Conservation (phyloP, 1,140 invertebrate species). For the Aphelenchoides avenae region DNA sequence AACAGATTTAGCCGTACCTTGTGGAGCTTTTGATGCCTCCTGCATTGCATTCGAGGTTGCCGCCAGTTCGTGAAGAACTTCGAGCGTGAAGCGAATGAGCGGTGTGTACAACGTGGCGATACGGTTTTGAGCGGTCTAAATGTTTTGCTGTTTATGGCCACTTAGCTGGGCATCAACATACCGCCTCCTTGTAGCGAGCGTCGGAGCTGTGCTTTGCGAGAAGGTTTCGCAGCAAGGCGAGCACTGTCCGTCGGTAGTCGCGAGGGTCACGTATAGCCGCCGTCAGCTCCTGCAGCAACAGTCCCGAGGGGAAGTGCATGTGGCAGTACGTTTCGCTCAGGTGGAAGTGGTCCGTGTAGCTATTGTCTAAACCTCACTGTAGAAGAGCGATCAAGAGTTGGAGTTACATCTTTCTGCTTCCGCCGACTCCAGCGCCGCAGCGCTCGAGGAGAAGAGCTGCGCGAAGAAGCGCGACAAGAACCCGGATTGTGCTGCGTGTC, state of each 20-base stretch:
- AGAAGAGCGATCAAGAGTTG: not conserved
- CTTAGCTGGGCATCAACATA: conserved; percentile 39
- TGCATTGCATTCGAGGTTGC: conserved; percentile 24
- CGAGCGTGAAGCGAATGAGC: conserved; percentile 77
- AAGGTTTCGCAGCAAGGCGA: conserved; percentile 75
- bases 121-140: conserved; percentile 73
- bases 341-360: conserved; percentile 64
- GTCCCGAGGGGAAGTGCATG: conserved; percentile 80
- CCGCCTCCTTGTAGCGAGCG: conserved; percentile 71
- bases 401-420: conserved; percentile 41
- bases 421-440: conserved; percentile 27
- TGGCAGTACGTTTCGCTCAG: conserved; percentile 76
- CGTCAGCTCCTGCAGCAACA: conserved; percentile 71
- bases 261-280: conserved; percentile 75
- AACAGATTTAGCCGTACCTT: too few relatives aligned
- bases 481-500: conserved; percentile 20
- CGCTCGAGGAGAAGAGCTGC: conserved; percentile 27
- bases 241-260: conserved; percentile 73
- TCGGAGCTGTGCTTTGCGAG: conserved; percentile 89
- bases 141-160: conserved; percentile 1
- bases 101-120: conserved; percentile 85
- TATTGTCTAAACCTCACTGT: conserved; percentile 41
- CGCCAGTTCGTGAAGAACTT: conserved; percentile 69
- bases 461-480: conserved; percentile 37
- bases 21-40: too few relatives aligned